Percentiles rank a stretch among this genome's conserved stretches.
These are phyloP conservation scores for Crocodylus rhombifer DNA, from an alignment of 2,797 vertebrate species.

Conservation along the genomic window DNA sequence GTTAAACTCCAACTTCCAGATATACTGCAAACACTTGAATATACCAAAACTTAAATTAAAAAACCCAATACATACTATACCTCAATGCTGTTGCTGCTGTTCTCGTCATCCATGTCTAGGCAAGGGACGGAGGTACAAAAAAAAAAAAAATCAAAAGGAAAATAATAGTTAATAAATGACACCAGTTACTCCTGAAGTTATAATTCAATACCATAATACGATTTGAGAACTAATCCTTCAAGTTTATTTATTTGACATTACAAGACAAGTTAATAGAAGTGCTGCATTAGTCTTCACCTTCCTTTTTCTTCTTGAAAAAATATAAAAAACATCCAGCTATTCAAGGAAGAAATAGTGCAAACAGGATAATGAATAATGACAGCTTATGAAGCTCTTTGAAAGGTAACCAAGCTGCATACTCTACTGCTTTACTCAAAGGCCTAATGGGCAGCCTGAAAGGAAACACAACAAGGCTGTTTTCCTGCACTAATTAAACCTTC, in stretches of 20 bases:
- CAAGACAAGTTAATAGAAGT: not conserved
- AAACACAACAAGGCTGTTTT: not conserved
- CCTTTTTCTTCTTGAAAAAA: accelerated
- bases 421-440: not conserved
- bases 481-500: not conserved
- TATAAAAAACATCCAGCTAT: accelerated
- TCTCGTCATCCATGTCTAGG: constrained; percentile 80
- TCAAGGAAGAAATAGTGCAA: not conserved
- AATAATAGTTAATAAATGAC: accelerated
- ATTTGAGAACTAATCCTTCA: accelerated
- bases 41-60: accelerated
- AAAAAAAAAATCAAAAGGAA: accelerated
- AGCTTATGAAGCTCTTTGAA: accelerated
- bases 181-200: accelerated
- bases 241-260: not conserved
- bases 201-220: accelerated
- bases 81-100: constrained; percentile 78
- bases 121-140: not conserved
- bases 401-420: not conserved
- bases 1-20: not conserved
- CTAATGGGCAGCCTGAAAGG: not conserved
- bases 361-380: accelerated
- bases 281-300: accelerated
- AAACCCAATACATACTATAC: not conserved
- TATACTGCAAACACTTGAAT: accelerated